Evolutionary conservation across 2,888 invertebrate genomes (phyloP), one percentile per base, ranked within the genome.

Genomic region (Drosophila crucigera): DNA sequence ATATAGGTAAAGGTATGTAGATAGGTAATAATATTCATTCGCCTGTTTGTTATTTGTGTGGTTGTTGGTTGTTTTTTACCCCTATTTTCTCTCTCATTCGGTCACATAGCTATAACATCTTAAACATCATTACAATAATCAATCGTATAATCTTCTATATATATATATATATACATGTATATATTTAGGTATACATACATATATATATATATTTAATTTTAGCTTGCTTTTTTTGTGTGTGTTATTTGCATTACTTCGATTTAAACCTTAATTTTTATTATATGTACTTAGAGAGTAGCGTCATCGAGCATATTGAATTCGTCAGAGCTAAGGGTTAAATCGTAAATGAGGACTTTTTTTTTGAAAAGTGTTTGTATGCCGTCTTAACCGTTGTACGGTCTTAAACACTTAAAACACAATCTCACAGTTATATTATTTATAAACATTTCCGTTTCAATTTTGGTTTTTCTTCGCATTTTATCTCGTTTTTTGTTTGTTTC

Each of bases 301-400:
- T 91, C 91, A 89, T 91, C 91, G 84, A 92, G 91, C 90, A 91
- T 91, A 91, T 91, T 91, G 92, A 92, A 91, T 91, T 91, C 83
- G 91, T 91, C 91, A 83, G 83, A 80, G 68, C 78, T 77, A 75
- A 72, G 78, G 83, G 77, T 77, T 76, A 76, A 78, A 81, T 85
- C 76, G 79, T 82, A 78, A 39, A 74, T 70, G 59, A 66, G 59
- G 76, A 63, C 37, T 28, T 62, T 41, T 53, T 55, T 73, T 59
- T 59, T 25, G 63, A 72, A 78, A 63, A 78, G 68, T 67, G 73
- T 70, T 73, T 78, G 50, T 63, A 65, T 58, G 63, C 68, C 61
- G 64, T 60, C 76, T 77, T 72, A 76, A 76, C 88, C 85, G 84
- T 82, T 84, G 63, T 73, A 76, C 80, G 83, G 86, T 69, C 71